These are phyloP conservation scores for Heteronetta atricapilla DNA, from an alignment of 2,113 vertebrate genomes.

Conservation along the genomic window DNA sequence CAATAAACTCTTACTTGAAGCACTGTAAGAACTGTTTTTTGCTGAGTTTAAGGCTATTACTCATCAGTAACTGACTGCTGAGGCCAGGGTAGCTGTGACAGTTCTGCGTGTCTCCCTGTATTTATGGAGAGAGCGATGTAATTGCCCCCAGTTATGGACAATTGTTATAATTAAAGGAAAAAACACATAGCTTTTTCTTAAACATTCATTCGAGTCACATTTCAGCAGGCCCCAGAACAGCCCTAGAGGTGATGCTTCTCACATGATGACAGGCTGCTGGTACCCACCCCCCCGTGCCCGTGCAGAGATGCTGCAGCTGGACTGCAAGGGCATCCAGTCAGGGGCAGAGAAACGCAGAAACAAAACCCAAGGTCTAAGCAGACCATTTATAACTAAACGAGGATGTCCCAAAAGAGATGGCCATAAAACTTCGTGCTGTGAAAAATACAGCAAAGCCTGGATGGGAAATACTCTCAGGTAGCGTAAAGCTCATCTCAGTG, in stretches of 20 bases:
- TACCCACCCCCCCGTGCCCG: not conserved
- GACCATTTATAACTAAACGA: not conserved
- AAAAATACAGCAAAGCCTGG: not conserved
- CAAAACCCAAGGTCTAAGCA: not conserved
- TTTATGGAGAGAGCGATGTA: not conserved
- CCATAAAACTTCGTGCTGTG: not conserved
- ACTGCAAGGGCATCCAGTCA: not conserved
- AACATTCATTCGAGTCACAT: not conserved
- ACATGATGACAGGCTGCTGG: accelerated
- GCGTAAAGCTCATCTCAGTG: not conserved
- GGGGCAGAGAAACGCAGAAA: not conserved
- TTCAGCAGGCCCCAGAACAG: not conserved
- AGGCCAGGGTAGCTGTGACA: not conserved
- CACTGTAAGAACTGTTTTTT: not conserved
- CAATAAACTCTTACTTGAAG: not conserved
- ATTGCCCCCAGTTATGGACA: not conserved
- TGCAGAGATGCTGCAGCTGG: not conserved
- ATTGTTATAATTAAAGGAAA: not conserved
- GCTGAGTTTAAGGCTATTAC: not conserved
- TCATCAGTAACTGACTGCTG: not conserved
- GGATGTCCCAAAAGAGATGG: not conserved
- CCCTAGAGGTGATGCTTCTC: not conserved
- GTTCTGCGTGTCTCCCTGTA: not conserved
- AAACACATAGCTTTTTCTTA: not conserved
- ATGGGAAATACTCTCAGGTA: accelerated